Base-by-base conservation (phyloP, 2,888 invertebrate genomes). In the Oscheius sp. region DNA sequence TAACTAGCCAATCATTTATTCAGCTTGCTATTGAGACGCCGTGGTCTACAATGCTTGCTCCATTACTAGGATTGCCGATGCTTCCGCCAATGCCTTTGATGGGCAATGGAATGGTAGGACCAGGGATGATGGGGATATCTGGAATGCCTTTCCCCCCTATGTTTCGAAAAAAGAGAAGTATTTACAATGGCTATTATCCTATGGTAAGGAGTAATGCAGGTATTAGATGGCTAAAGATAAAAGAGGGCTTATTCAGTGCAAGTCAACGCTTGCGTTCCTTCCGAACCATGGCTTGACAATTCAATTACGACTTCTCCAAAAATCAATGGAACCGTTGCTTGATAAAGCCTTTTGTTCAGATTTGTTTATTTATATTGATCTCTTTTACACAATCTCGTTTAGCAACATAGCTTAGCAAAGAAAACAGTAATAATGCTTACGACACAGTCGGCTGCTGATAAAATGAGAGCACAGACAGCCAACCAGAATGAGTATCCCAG, bases 401-500 rank as follows among this genome's bases (percentile, higher is more conserved):
- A n/a, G n/a, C 75, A 75, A 56, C 79, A 75, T 17, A 72, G 59
- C 44, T 75, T 67, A 30, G 72, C 77, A 49, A 75, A 68, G 51
- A 62, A 80, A 5, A 74, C 71, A 24, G 77, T 54, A 2, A 75
- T 28, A 0, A 73, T 63, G 45, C 73, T 72, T 2, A 79, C 44
- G 51, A 79, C 67, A n/a, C 70, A 71, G 54, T 70, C 74, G 28
- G 72, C 73, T 9, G 74, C 75, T 9, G 74, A 68, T 22, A 75
- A 36, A 33, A 72, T 66, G n/a, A 74, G 51, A 0, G 75, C 75
- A 17, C 70, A 72, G 20, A 74, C 70, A 22, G 79, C 72, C 3
- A 77, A 65, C 74, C 74, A 77, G 70, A 71, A 77, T 12, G 77
- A 77, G 66, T 73, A 79, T 32, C 79, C 77, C 5, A 77, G 70